These are phyloP conservation scores for Ceratotherium simum DNA, from an alignment of 2,113 vertebrate species.

Conservation along the genomic window DNA sequence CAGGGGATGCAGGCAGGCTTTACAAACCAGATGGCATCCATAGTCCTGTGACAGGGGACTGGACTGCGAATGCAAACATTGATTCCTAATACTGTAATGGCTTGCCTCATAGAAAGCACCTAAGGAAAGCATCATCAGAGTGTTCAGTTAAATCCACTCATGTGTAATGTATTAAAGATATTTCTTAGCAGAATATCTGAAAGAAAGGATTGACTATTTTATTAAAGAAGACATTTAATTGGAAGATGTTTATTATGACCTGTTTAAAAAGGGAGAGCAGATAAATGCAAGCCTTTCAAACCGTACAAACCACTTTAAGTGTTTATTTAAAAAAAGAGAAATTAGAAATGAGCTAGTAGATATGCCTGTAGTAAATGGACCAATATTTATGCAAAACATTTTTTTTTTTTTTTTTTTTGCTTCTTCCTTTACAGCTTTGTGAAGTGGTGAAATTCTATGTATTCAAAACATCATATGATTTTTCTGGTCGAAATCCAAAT, in stretches of 20 bases:
- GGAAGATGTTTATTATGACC: conserved; percentile 36
- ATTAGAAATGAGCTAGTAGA: conserved; percentile 38
- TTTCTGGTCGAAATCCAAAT: conserved; percentile 61
- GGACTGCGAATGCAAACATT: conserved; percentile 86
- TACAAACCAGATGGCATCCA: conserved; percentile 89
- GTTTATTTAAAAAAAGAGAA: conserved; percentile 48
- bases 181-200: conserved; percentile 36
- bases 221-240: conserved; percentile 53
- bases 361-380: not conserved
- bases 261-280: not conserved
- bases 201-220: conserved; percentile 44
- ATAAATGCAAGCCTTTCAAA: conserved; percentile 38
- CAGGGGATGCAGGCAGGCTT: conserved; percentile 88
- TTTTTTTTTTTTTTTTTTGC: not conserved
- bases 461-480: conserved; percentile 66
- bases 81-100: conserved; percentile 81
- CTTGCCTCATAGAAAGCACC: conserved; percentile 33
- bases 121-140: conserved; percentile 50
- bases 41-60: conserved; percentile 85
- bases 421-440: conserved; percentile 38
- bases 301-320: not conserved
- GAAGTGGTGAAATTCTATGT: conserved; percentile 53
- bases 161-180: not conserved
- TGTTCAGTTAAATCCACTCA: conserved; percentile 57
- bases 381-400: conserved; percentile 39